These are phyloP conservation scores for Meloidogyne floridensis DNA, from an alignment of 1,140 invertebrate species.

Conservation along the genomic window DNA sequence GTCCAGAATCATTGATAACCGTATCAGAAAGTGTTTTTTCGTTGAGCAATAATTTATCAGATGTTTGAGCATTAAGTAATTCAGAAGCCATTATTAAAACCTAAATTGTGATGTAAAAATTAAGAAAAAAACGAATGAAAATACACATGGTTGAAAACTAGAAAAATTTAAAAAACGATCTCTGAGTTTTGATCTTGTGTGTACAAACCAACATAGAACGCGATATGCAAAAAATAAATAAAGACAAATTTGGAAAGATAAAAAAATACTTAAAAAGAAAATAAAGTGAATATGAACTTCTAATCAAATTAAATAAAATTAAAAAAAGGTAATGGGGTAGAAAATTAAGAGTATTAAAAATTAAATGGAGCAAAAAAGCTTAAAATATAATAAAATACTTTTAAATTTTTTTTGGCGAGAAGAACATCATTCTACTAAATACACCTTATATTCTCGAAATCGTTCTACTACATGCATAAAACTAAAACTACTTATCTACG, in stretches of 20 bases:
- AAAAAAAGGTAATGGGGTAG: too few relatives aligned
- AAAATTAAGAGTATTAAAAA: not conserved
- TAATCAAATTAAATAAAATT: not conserved
- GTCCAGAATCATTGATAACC: slow-evolving; percentile 29
- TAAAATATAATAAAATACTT: not conserved
- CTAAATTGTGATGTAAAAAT: not conserved
- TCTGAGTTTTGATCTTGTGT: not conserved
- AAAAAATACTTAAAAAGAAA: not conserved
- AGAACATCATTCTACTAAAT: not conserved
- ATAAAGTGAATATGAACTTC: not conserved
- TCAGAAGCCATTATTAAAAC: not conserved
- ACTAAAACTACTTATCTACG: not conserved
- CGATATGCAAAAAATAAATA: not conserved
- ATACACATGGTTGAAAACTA: too few relatives aligned
- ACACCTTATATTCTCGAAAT: not conserved
- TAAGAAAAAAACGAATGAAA: not conserved
- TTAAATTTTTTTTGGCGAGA: too few relatives aligned
- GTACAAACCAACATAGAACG: not conserved
- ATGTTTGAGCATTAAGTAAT: not conserved
- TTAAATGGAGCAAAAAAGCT: not conserved
- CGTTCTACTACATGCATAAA: not conserved
- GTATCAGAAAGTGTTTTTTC: slow-evolving; percentile 9
- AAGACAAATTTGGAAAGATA: not conserved
- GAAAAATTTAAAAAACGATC: too few relatives aligned
- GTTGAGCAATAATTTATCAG: not conserved